A percentile compares a stretch with the other conserved stretches of the same genome.
Conservation (phyloP, 2,113 vertebrate genomes). For the Centropus unirufus region DNA sequence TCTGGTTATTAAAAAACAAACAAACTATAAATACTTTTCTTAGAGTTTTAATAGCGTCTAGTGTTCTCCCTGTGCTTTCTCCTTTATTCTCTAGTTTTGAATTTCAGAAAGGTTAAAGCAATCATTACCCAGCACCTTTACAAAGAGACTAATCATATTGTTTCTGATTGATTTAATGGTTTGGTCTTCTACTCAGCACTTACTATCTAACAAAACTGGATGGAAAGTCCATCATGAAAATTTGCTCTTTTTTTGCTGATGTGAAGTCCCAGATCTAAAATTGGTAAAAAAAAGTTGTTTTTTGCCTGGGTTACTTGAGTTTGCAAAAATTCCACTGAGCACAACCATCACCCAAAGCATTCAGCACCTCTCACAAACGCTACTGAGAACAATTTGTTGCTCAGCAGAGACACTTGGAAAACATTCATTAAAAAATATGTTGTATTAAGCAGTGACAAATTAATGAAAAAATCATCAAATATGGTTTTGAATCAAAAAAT, state of each 20-base stretch:
- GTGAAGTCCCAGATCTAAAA: not conserved
- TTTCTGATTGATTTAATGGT: not conserved
- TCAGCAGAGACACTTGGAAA: not conserved
- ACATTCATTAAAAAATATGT: not conserved
- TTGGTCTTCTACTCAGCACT: not conserved
- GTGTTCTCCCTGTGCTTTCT: not conserved
- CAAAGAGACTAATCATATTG: not conserved
- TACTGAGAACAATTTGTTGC: not conserved
- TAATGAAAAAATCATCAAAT: not conserved
- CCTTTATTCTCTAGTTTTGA: not conserved
- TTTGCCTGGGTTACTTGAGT: not conserved
- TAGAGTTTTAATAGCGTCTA: not conserved
- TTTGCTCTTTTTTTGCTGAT: not conserved
- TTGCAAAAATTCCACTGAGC: not conserved
- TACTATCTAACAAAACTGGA: not conserved
- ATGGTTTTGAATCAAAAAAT: not conserved
- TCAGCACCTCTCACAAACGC: not conserved
- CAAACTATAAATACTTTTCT: not conserved
- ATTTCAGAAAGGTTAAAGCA: not conserved
- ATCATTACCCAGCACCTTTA: not conserved
- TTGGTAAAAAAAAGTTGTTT: not conserved
- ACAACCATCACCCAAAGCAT: not conserved
- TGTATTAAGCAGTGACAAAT: not conserved
- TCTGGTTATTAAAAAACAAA: not conserved
- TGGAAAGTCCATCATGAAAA: not conserved